phyloP scores from a whole-genome alignment of 2,888 invertebrate species.

The Mechanitis mazaeus region DNA sequence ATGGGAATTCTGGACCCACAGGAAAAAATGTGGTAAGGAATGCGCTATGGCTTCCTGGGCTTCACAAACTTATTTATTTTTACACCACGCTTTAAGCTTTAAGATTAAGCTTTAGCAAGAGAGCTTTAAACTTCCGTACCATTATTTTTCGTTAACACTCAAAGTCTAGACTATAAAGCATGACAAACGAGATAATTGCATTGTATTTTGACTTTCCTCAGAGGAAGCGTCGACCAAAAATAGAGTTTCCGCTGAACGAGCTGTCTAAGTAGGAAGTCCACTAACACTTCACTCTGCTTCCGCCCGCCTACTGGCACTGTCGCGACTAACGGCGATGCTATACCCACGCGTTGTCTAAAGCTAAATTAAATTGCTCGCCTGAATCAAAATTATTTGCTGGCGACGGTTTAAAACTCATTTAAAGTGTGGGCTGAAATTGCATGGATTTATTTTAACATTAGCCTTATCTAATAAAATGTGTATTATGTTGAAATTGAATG shows the following conservation, averaged over 20 bases:
- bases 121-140: too few relatives aligned
- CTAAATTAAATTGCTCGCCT: constrained; percentile 71
- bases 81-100: too few relatives aligned
- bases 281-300: constrained; percentile 63
- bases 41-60: constrained; percentile 46
- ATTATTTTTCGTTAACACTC: too few relatives aligned
- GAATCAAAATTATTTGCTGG: constrained; percentile 48
- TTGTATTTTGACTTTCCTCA: constrained; percentile 64
- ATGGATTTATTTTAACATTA: constrained; percentile 6
- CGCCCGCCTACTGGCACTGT: constrained; percentile 74
- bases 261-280: constrained; percentile 73
- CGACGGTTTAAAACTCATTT: constrained; percentile 40
- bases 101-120: too few relatives aligned
- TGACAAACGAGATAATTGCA: constrained; percentile 11
- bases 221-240: constrained; percentile 73
- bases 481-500: not conserved
- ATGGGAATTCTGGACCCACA: constrained; percentile 48
- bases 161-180: not conserved
- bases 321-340: constrained; percentile 55
- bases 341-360: constrained; percentile 66
- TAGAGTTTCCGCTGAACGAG: constrained; percentile 69
- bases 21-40: constrained; percentile 59
- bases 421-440: constrained; percentile 23
- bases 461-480: not conserved
- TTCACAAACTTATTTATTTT: constrained; percentile 21